phyloP scores from a whole-genome alignment of 2,888 invertebrate species.

The Xestia sexstrigata region DNA sequence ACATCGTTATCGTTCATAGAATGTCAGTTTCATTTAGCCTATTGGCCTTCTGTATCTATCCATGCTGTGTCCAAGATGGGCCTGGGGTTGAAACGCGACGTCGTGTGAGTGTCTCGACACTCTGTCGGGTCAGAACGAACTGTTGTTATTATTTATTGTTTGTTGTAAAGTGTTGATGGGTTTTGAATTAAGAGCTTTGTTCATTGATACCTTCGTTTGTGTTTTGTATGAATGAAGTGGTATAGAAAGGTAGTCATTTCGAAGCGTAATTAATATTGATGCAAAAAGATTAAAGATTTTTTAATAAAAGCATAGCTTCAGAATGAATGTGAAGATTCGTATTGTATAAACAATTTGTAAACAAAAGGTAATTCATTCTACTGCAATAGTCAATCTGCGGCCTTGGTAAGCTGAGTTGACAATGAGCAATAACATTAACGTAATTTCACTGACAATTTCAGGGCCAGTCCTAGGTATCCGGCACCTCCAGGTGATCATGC shows the following conservation, averaged over 20 bases:
- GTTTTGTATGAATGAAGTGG: not conserved
- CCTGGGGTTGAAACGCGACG: conserved; percentile 7
- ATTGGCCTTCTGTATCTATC: not conserved
- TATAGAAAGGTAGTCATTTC: not conserved
- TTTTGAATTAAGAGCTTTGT: not conserved
- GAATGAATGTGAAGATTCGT: not conserved
- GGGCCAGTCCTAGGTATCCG: conserved; percentile 76
- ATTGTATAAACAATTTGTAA: not conserved
- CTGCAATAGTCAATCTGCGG: not conserved
- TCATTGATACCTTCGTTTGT: not conserved
- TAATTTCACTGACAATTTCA: conserved; percentile 15
- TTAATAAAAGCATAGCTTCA: too few species aligned
- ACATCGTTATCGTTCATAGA: not conserved
- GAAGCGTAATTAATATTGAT: not conserved
- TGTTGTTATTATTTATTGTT: conserved; percentile 26
- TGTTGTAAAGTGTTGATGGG: not conserved
- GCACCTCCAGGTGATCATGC: conserved; percentile 90
- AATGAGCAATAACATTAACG: not conserved
- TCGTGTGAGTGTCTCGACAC: conserved; percentile 33
- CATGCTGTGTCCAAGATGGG: not conserved
- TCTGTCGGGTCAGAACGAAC: conserved; percentile 12
- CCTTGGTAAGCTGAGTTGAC: not conserved
- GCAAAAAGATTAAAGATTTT: not conserved
- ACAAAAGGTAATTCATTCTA: not conserved
- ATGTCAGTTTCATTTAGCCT: not conserved